Percentiles rank a stretch among this genome's conserved stretches.
Evolutionary conservation across 2,797 vertebrate genomes (phyloP).

Genomic region (Anisognathus igniventris): DNA sequence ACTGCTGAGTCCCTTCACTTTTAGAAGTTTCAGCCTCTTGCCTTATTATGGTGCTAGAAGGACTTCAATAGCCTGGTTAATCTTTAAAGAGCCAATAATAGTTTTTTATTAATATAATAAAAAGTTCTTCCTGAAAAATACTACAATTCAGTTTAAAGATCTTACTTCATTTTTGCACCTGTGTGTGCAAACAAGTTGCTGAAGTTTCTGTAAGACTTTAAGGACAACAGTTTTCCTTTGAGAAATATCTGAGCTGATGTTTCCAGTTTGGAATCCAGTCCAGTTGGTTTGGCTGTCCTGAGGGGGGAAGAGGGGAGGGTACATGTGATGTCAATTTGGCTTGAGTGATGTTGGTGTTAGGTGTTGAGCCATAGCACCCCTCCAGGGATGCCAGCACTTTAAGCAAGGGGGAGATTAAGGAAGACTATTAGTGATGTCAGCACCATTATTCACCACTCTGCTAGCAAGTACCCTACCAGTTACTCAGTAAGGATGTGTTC

Average conservation of each 20-base stretch:
- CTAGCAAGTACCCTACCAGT: background rate
- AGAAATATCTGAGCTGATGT: background rate
- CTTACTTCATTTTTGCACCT: background rate
- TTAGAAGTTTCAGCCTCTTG: background rate
- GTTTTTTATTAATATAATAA: background rate
- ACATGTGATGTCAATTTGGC: accelerated
- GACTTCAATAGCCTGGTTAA: background rate
- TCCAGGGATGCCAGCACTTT: background rate
- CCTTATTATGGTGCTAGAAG: background rate
- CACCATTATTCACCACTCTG: background rate
- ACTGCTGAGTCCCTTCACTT: background rate
- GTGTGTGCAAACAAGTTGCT: background rate
- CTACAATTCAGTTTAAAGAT: background rate
- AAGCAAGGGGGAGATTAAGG: background rate
- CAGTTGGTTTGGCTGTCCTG: background rate
- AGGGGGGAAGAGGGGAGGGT: background rate
- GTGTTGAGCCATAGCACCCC: background rate
- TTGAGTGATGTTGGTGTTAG: background rate
- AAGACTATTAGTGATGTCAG: background rate
- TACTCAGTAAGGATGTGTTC: background rate
- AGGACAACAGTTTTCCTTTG: background rate
- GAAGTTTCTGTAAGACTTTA: background rate
- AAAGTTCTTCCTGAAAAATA: background rate
- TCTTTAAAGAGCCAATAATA: background rate
- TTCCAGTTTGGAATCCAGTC: background rate